Evolutionary conservation across 1,140 invertebrate genomes (phyloP).

Genomic region (Metopolophium dirhodum): DNA sequence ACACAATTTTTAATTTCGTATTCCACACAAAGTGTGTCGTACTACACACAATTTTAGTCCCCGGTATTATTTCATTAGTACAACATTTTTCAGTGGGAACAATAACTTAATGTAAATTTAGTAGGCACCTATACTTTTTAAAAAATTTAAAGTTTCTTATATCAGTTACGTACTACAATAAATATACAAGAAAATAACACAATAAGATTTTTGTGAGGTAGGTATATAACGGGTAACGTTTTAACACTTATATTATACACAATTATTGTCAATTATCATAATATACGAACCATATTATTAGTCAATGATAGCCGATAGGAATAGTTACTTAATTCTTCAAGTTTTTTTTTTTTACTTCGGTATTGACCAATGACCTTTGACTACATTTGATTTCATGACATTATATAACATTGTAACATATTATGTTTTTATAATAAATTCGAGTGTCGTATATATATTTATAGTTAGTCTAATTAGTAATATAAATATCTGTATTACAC

Average conservation of each 20-base stretch:
- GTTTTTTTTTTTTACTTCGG: slow-evolving; percentile 4
- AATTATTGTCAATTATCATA: slow-evolving; percentile 34
- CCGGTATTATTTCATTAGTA: not conserved
- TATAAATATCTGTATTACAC: not conserved
- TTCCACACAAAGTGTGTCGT: too few relatives aligned
- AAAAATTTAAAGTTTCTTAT: not conserved
- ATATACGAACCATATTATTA: not conserved
- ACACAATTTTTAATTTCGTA: too few relatives aligned
- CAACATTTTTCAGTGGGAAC: not conserved
- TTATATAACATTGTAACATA: slow-evolving; percentile 10
- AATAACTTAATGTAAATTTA: not conserved
- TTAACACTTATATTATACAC: not conserved
- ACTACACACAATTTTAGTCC: too few relatives aligned
- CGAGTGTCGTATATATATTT: not conserved
- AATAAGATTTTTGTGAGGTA: not conserved
- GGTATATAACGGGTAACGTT: not conserved
- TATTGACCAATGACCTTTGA: slow-evolving; percentile 33
- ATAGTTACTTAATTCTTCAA: slow-evolving; percentile 10
- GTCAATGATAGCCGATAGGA: not conserved
- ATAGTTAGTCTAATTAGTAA: not conserved
- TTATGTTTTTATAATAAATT: not conserved
- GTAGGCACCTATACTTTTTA: not conserved
- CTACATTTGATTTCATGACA: not conserved
- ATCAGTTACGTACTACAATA: not conserved
- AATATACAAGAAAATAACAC: not conserved